Evolutionary conservation across 2,888 invertebrate genomes (phyloP).

Genomic region (Thereva nobilitata): DNA sequence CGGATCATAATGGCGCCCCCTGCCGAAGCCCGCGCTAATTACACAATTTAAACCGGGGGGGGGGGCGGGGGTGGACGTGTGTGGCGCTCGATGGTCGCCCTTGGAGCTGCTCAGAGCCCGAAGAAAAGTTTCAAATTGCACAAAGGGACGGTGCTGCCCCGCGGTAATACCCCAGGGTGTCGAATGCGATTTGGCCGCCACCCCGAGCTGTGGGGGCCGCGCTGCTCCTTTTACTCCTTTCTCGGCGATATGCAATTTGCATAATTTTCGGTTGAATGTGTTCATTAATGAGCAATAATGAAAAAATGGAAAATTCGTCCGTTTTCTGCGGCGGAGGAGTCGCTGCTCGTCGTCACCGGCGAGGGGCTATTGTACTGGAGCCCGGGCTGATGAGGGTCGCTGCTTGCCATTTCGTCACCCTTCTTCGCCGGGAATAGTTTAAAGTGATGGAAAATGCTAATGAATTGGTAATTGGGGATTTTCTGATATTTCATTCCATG

Average conservation of each 20-base stretch:
- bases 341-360: neutral
- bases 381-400: too few relatives aligned
- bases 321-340: neutral
- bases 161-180: neutral
- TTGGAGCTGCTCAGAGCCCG: conserved; percentile 4
- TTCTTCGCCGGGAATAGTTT: too few relatives aligned
- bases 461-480: too few relatives aligned
- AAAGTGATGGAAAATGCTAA: too few relatives aligned
- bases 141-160: neutral
- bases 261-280: conserved; percentile 39
- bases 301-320: conserved; percentile 35
- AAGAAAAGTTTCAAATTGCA: conserved; percentile 14
- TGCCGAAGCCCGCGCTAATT: conserved; percentile 25
- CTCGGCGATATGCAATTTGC: conserved; percentile 30
- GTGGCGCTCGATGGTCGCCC: conserved; percentile 15
- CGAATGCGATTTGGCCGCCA: neutral
- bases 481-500: too few relatives aligned
- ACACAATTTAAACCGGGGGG: conserved; percentile 10
- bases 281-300: conserved; percentile 37
- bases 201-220: neutral
- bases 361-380: too few relatives aligned
- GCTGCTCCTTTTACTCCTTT: conserved; percentile 2
- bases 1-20: conserved; percentile 17
- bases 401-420: too few relatives aligned
- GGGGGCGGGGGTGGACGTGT: conserved; percentile 11